Base-by-base conservation (phyloP, 2,797 vertebrate genomes). In the Esox masquinongy region DNA sequence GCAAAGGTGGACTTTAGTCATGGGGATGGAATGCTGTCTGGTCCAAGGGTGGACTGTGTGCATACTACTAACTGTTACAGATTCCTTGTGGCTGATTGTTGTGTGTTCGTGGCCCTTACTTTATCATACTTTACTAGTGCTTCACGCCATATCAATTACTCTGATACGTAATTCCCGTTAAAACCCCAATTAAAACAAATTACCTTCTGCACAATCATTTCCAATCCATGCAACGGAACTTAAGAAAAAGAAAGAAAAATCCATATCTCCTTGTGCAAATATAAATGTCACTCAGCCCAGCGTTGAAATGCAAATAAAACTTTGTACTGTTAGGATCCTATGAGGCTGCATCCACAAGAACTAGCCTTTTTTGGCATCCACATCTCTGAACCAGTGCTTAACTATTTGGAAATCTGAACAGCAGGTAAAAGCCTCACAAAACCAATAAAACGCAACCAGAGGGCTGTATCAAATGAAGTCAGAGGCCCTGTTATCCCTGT, bases 1-100 rank as follows among this genome's bases (percentile, higher is more conserved):
- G 79, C 53, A 53, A 79, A 67, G 73, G 17, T 75, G 81, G 81
- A 85, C 83, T 85, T 85, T 67, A 70, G 64, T 76, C 77, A 70
- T 26, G n/a, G 68, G 66, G n/a, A 56, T 76, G 50, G 63, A 79
- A 73, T 59, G 49, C 6, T 72, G 59, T 78, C 70, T 72, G 12
- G 74, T 77, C 19, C 2, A 24, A 39, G 68, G 43, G 12, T 53
- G 29, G 64, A 36, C 29, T 31, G 64, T 67, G 26, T 67, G 64
- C 5, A 1, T 36, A 31, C 29, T 34, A 26, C 4, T 22, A 26
- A 63, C 12, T 12, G 26, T 16, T 16, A 15, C 63, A 66, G 63
- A 34, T 66, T 31, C 63, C 15, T 59, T 12, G 56, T 59, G 56
- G 9, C 8, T 22, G 56, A 12, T 59, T 22, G 9, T 11, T 59